phyloP scores from a whole-genome alignment of 2,797 vertebrate genomes.

The Paguma larvata region DNA sequence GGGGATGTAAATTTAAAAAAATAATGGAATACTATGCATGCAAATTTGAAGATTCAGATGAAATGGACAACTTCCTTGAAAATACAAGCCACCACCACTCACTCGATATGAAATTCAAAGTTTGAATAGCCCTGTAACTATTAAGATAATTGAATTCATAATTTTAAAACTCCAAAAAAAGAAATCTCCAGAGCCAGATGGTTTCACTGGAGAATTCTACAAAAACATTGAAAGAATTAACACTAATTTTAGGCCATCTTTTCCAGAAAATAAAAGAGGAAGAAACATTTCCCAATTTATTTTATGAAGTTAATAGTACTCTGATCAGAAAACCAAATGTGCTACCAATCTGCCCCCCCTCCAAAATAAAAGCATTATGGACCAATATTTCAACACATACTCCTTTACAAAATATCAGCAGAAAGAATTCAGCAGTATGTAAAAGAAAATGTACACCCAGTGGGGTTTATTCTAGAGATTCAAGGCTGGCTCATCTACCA shows the following conservation, averaged over 20 bases:
- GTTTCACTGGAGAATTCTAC: slow-evolving; percentile 13
- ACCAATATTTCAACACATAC: not conserved
- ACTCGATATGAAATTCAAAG: slow-evolving; percentile 13
- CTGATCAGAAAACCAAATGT: slow-evolving; percentile 3
- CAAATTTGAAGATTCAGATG: not conserved
- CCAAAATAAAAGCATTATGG: not conserved
- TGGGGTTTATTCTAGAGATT: not conserved
- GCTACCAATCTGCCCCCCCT: not conserved
- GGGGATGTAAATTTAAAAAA: not conserved
- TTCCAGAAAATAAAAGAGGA: slow-evolving; percentile 17
- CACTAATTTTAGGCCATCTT: not conserved
- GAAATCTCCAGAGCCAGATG: not conserved
- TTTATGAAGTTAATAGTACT: not conserved
- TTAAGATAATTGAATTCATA: not conserved
- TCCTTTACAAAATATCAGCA: not conserved
- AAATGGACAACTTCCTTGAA: not conserved
- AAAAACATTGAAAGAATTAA: slow-evolving; percentile 37
- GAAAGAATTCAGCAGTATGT: not conserved
- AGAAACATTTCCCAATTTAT: not conserved
- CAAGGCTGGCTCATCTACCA: not conserved
- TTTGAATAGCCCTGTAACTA: not conserved
- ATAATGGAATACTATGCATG: not conserved
- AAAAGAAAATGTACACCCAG: not conserved
- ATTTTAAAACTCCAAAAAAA: not conserved
- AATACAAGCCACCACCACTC: not conserved